Evolutionary conservation across 2,797 vertebrate species (phyloP), one percentile per base, ranked within the genome.

Genomic region (Pseudochirops cupreus): DNA sequence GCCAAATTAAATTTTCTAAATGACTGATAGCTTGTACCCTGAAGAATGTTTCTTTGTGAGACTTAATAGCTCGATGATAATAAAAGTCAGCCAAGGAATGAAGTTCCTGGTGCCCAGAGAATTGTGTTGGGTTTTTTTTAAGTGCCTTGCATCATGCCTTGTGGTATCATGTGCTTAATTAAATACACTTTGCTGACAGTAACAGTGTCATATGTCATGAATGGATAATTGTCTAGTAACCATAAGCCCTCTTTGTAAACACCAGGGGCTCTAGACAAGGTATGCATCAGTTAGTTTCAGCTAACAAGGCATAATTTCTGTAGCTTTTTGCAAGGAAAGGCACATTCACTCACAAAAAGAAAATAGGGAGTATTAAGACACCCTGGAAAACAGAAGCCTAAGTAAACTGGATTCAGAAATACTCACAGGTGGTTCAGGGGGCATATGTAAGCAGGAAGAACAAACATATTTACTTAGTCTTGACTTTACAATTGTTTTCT

Each of bases 211-310:
- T 96, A 95, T 97, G 96, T 98, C 97, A 93, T 14, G 55, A 96
- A 95, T 95, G 92, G 96, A 95, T 97, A 97, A 98, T 97, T 98
- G 96, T 96, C 95, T 97, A 95, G 90, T 91, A 97, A 96, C 92
- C 3, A 50, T 95, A 97, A 96, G 91, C 57, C 56, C 50, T 94
- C 94, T 96, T 96, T 97, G 95, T 95, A 97, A 98, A 97, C 96
- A 96, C 29, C 74, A 93, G 92, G 91, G 90, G 28, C 92, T 92
- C 33, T 28, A 59, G 94, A 56, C 58, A 55, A 93, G 56, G 50
- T 94, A 91, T 95, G 57, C 7, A 53, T 2, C 29, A 94, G 59
- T 59, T 31, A 39, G 92, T 97, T 92, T 54, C 96, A 92, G 89
- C 89, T 93, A 91, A 96, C 58, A 92, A 95, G 91, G 90, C 46